phyloP scores from a whole-genome alignment of 2,797 vertebrate species.

The Bovichtus diacanthus region DNA sequence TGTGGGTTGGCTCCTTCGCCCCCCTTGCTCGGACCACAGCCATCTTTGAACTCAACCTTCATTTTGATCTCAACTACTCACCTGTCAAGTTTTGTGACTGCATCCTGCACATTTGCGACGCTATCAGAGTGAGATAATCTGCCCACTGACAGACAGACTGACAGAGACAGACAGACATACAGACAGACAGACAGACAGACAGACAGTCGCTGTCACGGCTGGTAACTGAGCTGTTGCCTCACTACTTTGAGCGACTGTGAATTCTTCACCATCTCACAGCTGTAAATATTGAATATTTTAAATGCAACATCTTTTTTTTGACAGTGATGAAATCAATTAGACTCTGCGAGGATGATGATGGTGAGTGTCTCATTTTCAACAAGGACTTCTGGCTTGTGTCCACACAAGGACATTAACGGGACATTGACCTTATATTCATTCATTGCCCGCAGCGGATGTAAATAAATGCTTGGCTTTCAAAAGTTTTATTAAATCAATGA shows the following conservation, averaged over 20 bases:
- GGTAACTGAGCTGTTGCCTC: background rate
- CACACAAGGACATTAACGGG: slow-evolving; percentile 71
- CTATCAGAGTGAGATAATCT: too few species aligned
- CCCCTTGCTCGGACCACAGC: too few species aligned
- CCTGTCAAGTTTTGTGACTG: too few species aligned
- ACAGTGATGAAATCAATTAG: slow-evolving; percentile 48
- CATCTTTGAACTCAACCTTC: too few species aligned
- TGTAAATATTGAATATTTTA: slow-evolving; percentile 27
- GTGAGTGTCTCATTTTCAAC: slow-evolving; percentile 53
- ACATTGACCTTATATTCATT: slow-evolving; percentile 67
- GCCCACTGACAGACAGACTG: too few species aligned
- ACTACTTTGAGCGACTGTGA: slow-evolving; percentile 15
- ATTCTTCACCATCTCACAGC: slow-evolving; percentile 9
- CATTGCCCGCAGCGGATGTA: slow-evolving; percentile 55
- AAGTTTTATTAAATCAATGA: slow-evolving; percentile 73
- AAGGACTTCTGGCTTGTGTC: slow-evolving; percentile 64
- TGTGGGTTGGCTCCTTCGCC: too few species aligned
- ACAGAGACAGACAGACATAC: too few species aligned
- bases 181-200: too few species aligned
- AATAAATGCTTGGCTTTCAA: slow-evolving; percentile 74
- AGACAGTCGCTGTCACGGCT: too few species aligned
- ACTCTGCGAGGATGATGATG: slow-evolving; percentile 43
- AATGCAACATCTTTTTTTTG: slow-evolving; percentile 24
- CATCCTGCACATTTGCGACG: too few species aligned
- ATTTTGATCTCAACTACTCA: too few species aligned